Percentiles rank a stretch among this genome's conserved stretches.
phyloP scores from a whole-genome alignment of 2,888 invertebrate species.

The Cyclophora albipunctata region DNA sequence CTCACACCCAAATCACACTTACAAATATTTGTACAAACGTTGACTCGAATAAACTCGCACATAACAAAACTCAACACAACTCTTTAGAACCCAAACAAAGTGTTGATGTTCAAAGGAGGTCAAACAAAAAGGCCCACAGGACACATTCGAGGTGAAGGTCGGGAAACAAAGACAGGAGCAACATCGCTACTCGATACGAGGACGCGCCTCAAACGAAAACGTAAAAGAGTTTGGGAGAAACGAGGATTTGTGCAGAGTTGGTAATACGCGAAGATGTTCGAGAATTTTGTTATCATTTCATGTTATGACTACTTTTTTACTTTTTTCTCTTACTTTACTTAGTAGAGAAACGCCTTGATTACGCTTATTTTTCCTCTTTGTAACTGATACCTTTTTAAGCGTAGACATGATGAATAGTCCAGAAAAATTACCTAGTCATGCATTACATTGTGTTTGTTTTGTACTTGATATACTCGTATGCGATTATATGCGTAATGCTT shows the following conservation, averaged over 20 bases:
- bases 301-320: too few relatives aligned
- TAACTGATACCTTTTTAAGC: too few relatives aligned
- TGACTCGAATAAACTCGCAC: background rate
- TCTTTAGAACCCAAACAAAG: conserved; percentile 21
- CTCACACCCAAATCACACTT: background rate
- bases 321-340: too few relatives aligned
- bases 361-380: too few relatives aligned
- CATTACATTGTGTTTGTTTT: too few relatives aligned
- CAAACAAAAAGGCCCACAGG: conserved; percentile 27
- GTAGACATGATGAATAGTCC: too few relatives aligned
- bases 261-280: conserved; percentile 6
- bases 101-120: conserved; percentile 20
- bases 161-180: conserved; percentile 36
- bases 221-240: conserved; percentile 37
- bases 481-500: too few relatives aligned
- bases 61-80: conserved; percentile 11
- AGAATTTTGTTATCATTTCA: background rate
- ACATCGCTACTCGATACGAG: conserved; percentile 60
- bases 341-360: too few relatives aligned
- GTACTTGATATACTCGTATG: too few relatives aligned
- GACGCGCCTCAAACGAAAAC: conserved; percentile 36
- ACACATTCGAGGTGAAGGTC: conserved; percentile 52
- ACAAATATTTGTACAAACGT: background rate
- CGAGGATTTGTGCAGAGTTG: conserved; percentile 37
- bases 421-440: too few relatives aligned